Conservation (phyloP, 2,797 vertebrate species). For the Periparus ater region DNA sequence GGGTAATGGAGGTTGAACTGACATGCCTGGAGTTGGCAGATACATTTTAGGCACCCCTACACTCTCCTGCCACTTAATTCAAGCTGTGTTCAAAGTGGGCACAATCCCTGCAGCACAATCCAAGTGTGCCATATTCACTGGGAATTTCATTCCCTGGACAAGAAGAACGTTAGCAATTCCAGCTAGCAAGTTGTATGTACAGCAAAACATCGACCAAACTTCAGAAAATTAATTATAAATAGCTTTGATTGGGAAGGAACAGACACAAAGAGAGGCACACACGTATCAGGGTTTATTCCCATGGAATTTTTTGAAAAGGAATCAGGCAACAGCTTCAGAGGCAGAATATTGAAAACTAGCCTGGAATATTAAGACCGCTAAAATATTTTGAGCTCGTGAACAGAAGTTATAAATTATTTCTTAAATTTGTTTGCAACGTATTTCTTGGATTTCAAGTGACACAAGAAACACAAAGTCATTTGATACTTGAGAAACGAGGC, state of each 20-base stretch:
- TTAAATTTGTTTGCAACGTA: background rate
- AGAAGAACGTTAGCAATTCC: background rate
- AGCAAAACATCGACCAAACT: background rate
- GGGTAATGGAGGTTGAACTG: background rate
- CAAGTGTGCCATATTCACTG: background rate
- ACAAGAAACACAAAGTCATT: background rate
- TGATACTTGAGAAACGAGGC: background rate
- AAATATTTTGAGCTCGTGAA: background rate
- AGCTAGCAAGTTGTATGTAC: background rate
- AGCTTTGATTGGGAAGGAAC: background rate
- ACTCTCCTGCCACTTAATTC: constrained; percentile 34
- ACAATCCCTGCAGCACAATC: background rate
- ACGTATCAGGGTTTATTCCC: background rate
- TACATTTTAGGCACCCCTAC: constrained; percentile 14
- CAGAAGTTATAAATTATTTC: background rate
- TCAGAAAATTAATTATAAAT: constrained; percentile 1
- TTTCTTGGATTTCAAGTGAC: background rate
- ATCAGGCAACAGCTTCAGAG: background rate
- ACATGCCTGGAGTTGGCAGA: constrained; percentile 8
- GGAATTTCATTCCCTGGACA: background rate
- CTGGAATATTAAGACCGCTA: background rate
- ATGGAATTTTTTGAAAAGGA: background rate
- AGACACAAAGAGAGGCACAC: background rate
- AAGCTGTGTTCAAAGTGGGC: constrained; percentile 16
- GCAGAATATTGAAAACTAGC: background rate